These are phyloP conservation scores for Polydrusus tereticollis DNA, from an alignment of 2,888 invertebrate species.

Conservation along the genomic window DNA sequence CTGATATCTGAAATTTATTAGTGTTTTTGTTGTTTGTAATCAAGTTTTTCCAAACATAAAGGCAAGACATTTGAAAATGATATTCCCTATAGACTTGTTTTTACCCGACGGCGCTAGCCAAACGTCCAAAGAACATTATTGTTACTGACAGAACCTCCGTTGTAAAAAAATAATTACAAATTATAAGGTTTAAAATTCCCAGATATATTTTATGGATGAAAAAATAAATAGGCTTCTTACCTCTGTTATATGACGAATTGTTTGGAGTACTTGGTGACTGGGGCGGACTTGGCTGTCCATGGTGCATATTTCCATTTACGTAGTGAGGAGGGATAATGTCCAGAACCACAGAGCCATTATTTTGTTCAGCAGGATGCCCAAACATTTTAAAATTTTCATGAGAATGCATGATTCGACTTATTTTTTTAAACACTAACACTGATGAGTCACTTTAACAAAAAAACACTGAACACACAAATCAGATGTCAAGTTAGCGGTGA, in stretches of 20 bases:
- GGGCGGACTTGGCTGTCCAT: constrained; percentile 67
- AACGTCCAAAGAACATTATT: too few relatives aligned
- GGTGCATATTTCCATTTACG: constrained; percentile 53
- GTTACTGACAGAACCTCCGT: too few relatives aligned
- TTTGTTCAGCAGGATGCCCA: constrained; percentile 53
- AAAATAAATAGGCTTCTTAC: constrained; percentile 51
- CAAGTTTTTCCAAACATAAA: too few relatives aligned
- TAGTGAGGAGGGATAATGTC: constrained; percentile 74
- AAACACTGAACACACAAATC: constrained; percentile 10
- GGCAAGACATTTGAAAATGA: too few relatives aligned
- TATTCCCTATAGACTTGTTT: too few relatives aligned
- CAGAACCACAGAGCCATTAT: constrained; percentile 70
- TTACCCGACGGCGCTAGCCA: too few relatives aligned
- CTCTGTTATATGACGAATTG: constrained; percentile 60
- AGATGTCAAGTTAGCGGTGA: background rate
- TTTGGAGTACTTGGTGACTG: constrained; percentile 68
- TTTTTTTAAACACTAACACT: constrained; percentile 3
- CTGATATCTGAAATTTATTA: too few relatives aligned
- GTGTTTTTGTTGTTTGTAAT: too few relatives aligned
- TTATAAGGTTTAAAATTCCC: background rate
- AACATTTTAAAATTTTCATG: constrained; percentile 55
- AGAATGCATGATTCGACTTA: constrained; percentile 50
- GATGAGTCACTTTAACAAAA: constrained; percentile 8
- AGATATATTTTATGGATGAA: constrained; percentile 11
- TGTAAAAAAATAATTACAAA: too few relatives aligned